These are phyloP conservation scores for Bombus superbus DNA, from an alignment of 1,140 invertebrate species.

Conservation along the genomic window DNA sequence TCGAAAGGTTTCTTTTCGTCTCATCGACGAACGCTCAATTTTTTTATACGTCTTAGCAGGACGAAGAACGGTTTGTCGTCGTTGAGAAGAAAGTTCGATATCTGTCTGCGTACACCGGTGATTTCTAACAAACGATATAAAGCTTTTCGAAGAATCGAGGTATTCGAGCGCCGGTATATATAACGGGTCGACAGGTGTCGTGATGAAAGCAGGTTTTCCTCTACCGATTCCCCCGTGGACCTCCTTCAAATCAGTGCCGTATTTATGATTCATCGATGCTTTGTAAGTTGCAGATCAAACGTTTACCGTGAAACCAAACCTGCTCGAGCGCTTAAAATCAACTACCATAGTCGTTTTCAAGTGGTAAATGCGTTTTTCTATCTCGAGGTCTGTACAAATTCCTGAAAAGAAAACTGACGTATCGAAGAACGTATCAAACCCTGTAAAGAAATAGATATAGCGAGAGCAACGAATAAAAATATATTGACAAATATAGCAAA, in stretches of 20 bases:
- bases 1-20: background rate
- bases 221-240: constrained; percentile 31
- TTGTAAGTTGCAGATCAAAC: background rate
- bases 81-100: background rate
- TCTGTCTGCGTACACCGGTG: background rate
- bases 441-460: background rate
- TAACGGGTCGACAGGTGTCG: constrained; percentile 74
- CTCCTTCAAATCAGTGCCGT: constrained; percentile 41
- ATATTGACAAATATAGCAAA: background rate
- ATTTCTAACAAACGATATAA: constrained; percentile 12
- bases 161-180: constrained; percentile 49
- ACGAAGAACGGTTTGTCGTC: background rate
- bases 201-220: constrained; percentile 69
- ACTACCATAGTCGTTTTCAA: background rate
- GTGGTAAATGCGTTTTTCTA: background rate
- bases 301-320: background rate
- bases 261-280: background rate
- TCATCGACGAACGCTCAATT: background rate
- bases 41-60: background rate
- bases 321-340: background rate
- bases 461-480: background rate
- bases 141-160: constrained; percentile 45
- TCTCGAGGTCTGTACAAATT: background rate
- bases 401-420: background rate
- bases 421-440: rapidly evolving